Evolutionary conservation across 2,797 vertebrate species (phyloP).

Genomic region (Gambelia wislizenii): DNA sequence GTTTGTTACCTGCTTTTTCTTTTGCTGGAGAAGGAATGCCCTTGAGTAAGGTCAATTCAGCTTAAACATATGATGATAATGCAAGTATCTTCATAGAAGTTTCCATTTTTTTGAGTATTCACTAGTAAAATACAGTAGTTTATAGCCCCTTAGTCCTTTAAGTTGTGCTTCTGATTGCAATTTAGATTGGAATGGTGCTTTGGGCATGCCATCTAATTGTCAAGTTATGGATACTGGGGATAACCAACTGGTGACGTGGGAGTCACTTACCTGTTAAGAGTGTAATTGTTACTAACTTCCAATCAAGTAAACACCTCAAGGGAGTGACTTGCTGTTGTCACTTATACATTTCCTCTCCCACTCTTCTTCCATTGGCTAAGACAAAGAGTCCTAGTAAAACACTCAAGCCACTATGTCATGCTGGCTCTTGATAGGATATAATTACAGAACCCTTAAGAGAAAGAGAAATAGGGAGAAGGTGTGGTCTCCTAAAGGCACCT

Average conservation of each 20-base stretch:
- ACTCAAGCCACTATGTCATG: too few species aligned
- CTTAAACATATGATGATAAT: slow-evolving; percentile 56
- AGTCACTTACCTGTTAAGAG: neutral
- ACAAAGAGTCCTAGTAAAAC: too few species aligned
- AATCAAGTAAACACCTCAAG: neutral
- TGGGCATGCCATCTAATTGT: slow-evolving; percentile 40
- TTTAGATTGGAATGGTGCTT: slow-evolving; percentile 15
- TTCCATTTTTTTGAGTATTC: slow-evolving; percentile 35
- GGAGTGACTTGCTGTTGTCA: neutral
- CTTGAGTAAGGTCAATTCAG: slow-evolving; percentile 55
- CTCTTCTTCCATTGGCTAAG: neutral
- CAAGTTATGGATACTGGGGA: neutral
- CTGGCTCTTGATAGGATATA: too few species aligned
- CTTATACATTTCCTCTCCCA: neutral
- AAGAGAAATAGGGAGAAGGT: slow-evolving; percentile 30
- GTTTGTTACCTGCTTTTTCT: slow-evolving; percentile 20
- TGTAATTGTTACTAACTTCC: neutral
- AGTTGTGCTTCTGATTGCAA: neutral
- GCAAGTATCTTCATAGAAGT: slow-evolving; percentile 53
- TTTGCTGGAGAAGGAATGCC: slow-evolving; percentile 52
- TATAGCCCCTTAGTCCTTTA: neutral
- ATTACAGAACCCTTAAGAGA: neutral
- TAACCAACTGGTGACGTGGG: neutral
- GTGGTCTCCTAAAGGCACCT: neutral
- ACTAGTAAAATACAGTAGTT: neutral